These are phyloP conservation scores for human DNA, from an alignment of 2,113 vertebrate genomes.

Conservation along the genomic window DNA sequence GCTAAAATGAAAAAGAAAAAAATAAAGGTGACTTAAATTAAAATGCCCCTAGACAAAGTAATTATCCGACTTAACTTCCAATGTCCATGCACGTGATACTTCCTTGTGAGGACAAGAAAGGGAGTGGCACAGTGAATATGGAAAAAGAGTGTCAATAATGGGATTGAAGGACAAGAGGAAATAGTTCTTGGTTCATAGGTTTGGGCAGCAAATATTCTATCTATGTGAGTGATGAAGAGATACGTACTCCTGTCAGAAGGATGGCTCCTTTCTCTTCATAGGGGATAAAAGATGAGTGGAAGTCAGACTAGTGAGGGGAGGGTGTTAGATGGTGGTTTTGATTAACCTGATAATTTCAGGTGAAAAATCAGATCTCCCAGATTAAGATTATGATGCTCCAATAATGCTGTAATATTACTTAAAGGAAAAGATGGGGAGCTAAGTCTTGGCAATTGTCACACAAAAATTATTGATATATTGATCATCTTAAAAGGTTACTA, in stretches of 20 bases:
- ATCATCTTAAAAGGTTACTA: constrained; percentile 32
- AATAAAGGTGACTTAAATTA: background rate
- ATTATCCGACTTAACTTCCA: background rate
- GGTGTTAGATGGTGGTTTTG: background rate
- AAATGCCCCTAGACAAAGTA: background rate
- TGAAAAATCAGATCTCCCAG: background rate
- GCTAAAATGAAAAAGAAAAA: background rate
- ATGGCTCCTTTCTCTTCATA: background rate
- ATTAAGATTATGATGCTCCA: background rate
- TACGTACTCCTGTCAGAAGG: background rate
- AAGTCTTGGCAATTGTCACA: background rate
- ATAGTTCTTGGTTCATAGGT: background rate
- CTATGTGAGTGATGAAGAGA: background rate
- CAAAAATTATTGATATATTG: constrained; percentile 6
- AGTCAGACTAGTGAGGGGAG: background rate
- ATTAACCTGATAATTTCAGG: background rate
- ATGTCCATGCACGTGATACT: background rate
- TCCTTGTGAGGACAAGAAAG: background rate
- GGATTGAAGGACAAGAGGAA: background rate
- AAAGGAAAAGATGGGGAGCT: background rate
- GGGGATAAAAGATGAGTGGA: background rate
- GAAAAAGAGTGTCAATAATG: background rate
- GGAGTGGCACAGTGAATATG: background rate
- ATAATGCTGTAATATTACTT: background rate
- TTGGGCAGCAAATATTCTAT: background rate